Percentiles rank a stretch among this genome's conserved stretches.
Conservation (phyloP, 2,113 vertebrate species). For the Rhea americana region DNA sequence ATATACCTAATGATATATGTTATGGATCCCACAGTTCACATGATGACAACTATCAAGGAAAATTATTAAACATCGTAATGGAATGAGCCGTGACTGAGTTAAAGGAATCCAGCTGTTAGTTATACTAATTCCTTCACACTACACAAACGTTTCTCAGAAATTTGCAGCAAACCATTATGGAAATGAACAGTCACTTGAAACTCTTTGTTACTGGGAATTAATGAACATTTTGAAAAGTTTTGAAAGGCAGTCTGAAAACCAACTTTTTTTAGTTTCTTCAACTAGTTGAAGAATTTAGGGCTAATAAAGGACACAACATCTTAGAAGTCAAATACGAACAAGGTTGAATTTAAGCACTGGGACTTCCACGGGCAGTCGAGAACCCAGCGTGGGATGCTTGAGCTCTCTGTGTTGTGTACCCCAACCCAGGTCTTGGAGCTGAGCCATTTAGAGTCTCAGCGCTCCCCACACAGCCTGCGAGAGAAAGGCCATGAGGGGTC, state of each 20-base stretch:
- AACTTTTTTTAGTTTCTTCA: neutral
- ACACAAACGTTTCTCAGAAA: neutral
- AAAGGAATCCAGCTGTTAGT: neutral
- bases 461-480: neutral
- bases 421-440: neutral
- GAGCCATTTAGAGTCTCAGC: neutral
- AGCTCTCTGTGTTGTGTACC: neutral
- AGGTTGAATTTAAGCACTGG: neutral
- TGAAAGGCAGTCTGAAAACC: neutral
- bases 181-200: neutral
- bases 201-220: neutral
- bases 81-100: neutral
- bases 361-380: neutral
- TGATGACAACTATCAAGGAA: neutral
- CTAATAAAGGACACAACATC: neutral
- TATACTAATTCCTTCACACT: neutral
- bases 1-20: neutral
- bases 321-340: neutral
- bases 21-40: neutral
- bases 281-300: neutral
- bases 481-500: neutral
- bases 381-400: neutral
- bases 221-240: neutral
- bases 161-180: neutral
- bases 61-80: neutral